Evolutionary conservation across 23 tunicate species (phyloP).

Genomic region (Phallusia fumigata): DNA sequence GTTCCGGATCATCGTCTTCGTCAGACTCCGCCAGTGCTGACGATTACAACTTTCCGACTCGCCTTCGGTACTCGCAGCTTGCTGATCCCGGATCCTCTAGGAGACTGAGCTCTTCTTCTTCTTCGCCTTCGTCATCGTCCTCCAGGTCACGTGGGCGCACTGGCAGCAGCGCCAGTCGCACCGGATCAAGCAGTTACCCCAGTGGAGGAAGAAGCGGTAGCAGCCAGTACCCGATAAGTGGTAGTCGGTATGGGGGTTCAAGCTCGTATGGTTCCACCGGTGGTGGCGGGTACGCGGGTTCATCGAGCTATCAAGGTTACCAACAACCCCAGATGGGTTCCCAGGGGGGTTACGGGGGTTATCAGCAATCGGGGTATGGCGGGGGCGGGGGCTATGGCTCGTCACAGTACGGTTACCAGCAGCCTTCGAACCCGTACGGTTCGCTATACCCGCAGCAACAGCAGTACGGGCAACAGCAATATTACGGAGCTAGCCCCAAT

Average conservation of each 20-base stretch:
- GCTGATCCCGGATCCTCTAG: not conserved
- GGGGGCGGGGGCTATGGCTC: not conserved
- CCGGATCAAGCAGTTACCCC: not conserved
- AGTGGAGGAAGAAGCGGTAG: not conserved
- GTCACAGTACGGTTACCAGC: not conserved
- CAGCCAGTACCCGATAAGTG: not conserved
- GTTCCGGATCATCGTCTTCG: not conserved
- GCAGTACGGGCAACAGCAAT: too few relatives aligned
- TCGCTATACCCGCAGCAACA: not conserved
- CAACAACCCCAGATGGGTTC: not conserved
- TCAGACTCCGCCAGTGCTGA: not conserved
- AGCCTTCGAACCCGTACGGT: not conserved
- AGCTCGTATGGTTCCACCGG: not conserved
- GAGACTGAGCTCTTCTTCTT: not conserved
- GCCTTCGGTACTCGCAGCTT: not conserved
- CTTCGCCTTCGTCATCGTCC: not conserved
- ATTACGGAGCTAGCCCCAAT: not conserved
- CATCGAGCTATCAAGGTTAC: not conserved
- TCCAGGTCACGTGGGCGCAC: not conserved
- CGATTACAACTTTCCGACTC: not conserved
- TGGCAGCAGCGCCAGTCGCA: not conserved
- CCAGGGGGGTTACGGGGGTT: not conserved
- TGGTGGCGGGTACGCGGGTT: not conserved
- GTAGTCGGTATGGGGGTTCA: not conserved
- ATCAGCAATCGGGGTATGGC: not conserved